Percentiles rank a stretch among this genome's conserved stretches.
Evolutionary conservation across 2,888 invertebrate species (phyloP).

Genomic region (Eilema griseolum): DNA sequence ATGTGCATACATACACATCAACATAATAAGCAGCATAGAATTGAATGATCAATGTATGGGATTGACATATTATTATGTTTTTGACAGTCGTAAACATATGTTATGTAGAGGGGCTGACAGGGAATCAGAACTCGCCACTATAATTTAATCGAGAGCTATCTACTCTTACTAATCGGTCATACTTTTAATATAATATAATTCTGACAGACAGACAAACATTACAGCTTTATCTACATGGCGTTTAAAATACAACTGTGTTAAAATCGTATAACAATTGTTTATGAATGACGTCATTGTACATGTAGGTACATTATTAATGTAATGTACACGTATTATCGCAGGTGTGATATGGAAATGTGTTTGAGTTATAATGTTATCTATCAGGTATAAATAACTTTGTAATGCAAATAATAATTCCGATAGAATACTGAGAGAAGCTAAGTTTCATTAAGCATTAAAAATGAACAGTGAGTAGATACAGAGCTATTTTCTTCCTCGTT

Average conservation of each 20-base stretch:
- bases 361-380: slow-evolving; percentile 9
- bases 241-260: slow-evolving; percentile 33
- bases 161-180: neutral
- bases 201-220: neutral
- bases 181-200: neutral
- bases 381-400: neutral
- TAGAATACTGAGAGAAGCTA: neutral
- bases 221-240: neutral
- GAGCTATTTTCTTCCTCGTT: too few relatives aligned
- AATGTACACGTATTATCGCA: slow-evolving; percentile 15
- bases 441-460: neutral
- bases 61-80: too few relatives aligned
- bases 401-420: slow-evolving; percentile 4
- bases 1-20: too few relatives aligned
- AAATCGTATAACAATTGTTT: slow-evolving; percentile 18
- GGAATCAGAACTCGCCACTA: too few relatives aligned
- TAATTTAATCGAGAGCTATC: neutral
- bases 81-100: too few relatives aligned
- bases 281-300: slow-evolving; percentile 34
- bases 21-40: too few relatives aligned
- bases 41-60: too few relatives aligned
- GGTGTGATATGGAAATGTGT: slow-evolving; percentile 14
- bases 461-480: neutral
- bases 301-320: slow-evolving; percentile 16
- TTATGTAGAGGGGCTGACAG: too few relatives aligned